Evolutionary conservation across 2,113 vertebrate species (phyloP), one percentile per base, ranked within the genome.

Genomic region (Oncorhynchus masou): DNA sequence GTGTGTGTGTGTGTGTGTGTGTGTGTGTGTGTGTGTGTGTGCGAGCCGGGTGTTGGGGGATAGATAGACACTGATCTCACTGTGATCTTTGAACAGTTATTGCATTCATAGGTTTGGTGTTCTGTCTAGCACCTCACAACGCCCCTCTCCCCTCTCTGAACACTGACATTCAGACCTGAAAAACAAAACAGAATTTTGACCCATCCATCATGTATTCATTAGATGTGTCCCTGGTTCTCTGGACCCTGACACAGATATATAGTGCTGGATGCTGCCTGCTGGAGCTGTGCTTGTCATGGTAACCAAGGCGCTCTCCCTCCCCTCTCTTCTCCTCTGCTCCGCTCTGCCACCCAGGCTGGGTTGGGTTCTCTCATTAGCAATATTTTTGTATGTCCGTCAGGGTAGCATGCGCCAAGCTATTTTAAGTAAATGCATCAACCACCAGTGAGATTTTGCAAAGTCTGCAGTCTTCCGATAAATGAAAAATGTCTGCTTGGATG

Each of bases 401-500:
- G 74, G 81, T 67, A 74, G 82, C 79, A 81, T 68, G 81, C 76
- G 71, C 73, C 68, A 66, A 75, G 82, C 84, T 89, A 86, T 87
- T 91, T 89, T 84, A 87, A 76, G 86, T 74, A 81, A 86, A 82
- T 82, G 89, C 87, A 87, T 85, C 87, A 68, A 39, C 70, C 65
- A 82, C 82, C 74, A 74, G 73, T 79, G 81, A 75, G 73, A 78
- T 89, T 85, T 70, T 84, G 89, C 86, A 82, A 80, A 79, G 79
- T 90, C 88, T 87, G 88, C 90, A 89, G 70, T 84, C 83, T 79
- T 86, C 79, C 75, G 74, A 86, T 85, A 74, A 87, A 91, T 91
- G 89, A 91, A 90, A 91, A 89, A 90, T 88, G 79, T 72, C 86
- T 85, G 85, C 85, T 84, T 88, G 83, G 82, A 83, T 84, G 84